Conservation (phyloP, 2,888 invertebrate genomes). For the Copidosoma aretas region DNA sequence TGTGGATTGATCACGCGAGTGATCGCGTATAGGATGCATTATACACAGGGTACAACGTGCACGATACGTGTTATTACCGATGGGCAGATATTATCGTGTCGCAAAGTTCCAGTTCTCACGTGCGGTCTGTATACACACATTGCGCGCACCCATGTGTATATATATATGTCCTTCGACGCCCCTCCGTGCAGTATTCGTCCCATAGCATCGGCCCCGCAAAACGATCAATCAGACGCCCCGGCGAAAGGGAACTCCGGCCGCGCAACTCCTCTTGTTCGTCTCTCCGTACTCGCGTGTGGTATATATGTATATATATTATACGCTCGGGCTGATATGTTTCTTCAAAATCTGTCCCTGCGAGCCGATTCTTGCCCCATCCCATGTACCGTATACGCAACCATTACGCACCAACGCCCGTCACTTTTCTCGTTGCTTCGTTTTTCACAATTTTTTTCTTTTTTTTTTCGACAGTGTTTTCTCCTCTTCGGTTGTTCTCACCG, state of each 20-base stretch:
- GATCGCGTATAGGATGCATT: neutral
- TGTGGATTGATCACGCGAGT: neutral
- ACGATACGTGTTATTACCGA: neutral
- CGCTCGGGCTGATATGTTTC: neutral
- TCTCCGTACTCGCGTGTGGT: no score
- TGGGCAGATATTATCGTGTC: neutral
- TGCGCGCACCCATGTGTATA: no score
- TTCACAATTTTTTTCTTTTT: no score
- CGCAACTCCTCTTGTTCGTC: no score
- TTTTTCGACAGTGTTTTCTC: no score
- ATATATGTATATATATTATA: no score
- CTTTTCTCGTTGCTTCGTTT: no score
- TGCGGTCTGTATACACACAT: constrained; percentile 7
- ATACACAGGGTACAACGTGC: neutral
- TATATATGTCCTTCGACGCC: constrained; percentile 29
- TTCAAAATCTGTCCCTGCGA: no score
- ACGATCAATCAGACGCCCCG: constrained; percentile 30
- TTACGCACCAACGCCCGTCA: no score
- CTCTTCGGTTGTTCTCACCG: no score
- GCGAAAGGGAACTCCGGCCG: constrained; percentile 32
- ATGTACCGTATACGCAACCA: no score
- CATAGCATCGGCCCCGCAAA: constrained; percentile 17
- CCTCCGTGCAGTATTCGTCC: constrained; percentile 29
- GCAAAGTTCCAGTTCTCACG: constrained; percentile 40
- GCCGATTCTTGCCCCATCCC: no score